These are phyloP conservation scores for Leptobrachium ailaonicum DNA, from an alignment of 2,113 vertebrate genomes.

Conservation along the genomic window DNA sequence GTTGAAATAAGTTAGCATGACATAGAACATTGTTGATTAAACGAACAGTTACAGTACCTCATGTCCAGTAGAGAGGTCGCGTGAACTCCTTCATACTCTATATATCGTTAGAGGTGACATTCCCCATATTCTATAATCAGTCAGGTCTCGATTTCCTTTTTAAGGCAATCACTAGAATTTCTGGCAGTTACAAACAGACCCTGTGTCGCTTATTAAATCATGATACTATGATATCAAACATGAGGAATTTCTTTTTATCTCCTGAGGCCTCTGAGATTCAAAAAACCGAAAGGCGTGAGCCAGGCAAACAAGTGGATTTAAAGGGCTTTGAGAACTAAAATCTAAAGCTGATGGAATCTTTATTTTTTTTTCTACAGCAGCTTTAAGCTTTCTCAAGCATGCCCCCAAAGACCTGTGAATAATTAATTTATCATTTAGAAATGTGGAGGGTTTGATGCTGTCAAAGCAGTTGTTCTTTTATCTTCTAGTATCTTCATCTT, in stretches of 20 bases:
- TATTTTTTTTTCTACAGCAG: conserved; percentile 44
- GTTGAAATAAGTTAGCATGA: no score
- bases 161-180: conserved; percentile 9
- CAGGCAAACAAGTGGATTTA: conserved; percentile 63
- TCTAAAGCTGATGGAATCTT: conserved; percentile 59
- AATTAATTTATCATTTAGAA: conserved; percentile 63
- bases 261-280: conserved; percentile 47
- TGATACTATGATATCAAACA: conserved; percentile 43
- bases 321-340: conserved; percentile 46
- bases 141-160: conserved; percentile 18
- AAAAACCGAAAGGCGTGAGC: conserved; percentile 58
- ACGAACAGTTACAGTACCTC: no score
- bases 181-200: conserved; percentile 26
- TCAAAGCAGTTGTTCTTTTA: conserved; percentile 31
- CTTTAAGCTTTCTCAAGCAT: conserved; percentile 22
- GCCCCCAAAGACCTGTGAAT: conserved; percentile 49
- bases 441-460: conserved; percentile 8
- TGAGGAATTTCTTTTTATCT: conserved; percentile 48
- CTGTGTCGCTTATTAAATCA: conserved; percentile 35
- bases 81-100: no score
- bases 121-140: background rate
- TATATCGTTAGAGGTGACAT: conserved; percentile 17
- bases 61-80: no score
- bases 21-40: no score
- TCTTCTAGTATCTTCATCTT: background rate